Percentiles rank a stretch among this genome's conserved stretches.
These are phyloP conservation scores for Pycnonotus jocosus DNA, from an alignment of 2,113 vertebrate genomes.

Conservation along the genomic window DNA sequence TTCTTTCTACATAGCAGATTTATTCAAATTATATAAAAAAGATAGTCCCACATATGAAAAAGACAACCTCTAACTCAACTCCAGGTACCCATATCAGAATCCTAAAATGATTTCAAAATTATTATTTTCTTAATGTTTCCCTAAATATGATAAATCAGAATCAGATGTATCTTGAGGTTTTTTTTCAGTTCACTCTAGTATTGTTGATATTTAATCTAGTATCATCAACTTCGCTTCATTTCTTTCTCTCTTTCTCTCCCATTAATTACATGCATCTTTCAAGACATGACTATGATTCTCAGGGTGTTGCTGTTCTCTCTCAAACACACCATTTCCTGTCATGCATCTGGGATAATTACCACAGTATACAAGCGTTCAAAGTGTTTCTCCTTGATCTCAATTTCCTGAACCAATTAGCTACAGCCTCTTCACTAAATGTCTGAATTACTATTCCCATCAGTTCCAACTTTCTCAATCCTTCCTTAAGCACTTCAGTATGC, in stretches of 20 bases:
- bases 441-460: not conserved
- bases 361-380: not conserved
- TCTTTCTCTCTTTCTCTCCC: not conserved
- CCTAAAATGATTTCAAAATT: not conserved
- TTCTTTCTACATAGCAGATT: not conserved
- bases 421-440: not conserved
- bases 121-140: not conserved
- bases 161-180: not conserved
- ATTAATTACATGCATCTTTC: not conserved
- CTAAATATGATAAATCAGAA: not conserved
- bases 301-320: not conserved
- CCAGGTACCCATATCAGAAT: rapidly evolving
- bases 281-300: not conserved
- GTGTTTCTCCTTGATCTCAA: not conserved
- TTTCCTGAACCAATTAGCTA: not conserved
- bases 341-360: not conserved
- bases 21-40: not conserved
- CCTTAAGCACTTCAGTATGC: not conserved
- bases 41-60: not conserved
- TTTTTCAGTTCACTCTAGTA: not conserved
- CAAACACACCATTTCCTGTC: not conserved
- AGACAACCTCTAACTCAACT: not conserved
- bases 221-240: not conserved
- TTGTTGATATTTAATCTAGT: not conserved
- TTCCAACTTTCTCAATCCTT: not conserved